Base-by-base conservation (phyloP, 2,888 invertebrate species). In the Ornithoptera alexandrae region DNA sequence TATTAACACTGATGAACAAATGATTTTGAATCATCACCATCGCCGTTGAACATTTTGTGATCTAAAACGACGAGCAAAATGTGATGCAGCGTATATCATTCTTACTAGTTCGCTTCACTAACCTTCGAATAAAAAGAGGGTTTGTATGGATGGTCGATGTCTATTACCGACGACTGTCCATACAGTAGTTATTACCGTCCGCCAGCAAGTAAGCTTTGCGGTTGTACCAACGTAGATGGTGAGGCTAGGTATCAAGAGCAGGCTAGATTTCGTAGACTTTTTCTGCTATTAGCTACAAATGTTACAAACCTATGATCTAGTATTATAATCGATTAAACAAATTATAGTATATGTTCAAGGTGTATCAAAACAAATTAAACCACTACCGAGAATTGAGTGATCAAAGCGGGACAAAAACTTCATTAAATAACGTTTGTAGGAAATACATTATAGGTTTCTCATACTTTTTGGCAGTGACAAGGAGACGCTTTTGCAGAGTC, bases 391-490 rank as follows among this genome's bases (percentile, higher is more conserved):
- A 72, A 72, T 58, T 42, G 53, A 30, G n/a, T 61, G 68, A 71
- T 70, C 58, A 67, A 69, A 65, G 68, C 70, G 70, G 70, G 71
- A 69, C 70, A 77, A 76, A 75, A 77, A 75, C 68, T 69, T 71
- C 60, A 72, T 67, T 72, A 69, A 73, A 72, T 70, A 74, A 73
- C 73, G 73, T 78, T 80, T 78, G 78, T 79, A 76, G 77, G 80
- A 81, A 84, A 81, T 80, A 81, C 81, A 83, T 83, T 83, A 78
- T 74, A 76, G 76, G 79, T 77, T 79, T 79, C 78, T 77, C 78
- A 79, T 77, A 79, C 75, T 67, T 69, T 73, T 72, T 73, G 74
- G 75, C 74, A 71, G 73, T 74, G 76, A 74, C 78, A 74, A 69
- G 75, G 77, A 75, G 78, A 77, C 81, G 72, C 72, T 70, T 68